Conservation (phyloP, 2,888 invertebrate species). For the Willowsia nigromaculata region DNA sequence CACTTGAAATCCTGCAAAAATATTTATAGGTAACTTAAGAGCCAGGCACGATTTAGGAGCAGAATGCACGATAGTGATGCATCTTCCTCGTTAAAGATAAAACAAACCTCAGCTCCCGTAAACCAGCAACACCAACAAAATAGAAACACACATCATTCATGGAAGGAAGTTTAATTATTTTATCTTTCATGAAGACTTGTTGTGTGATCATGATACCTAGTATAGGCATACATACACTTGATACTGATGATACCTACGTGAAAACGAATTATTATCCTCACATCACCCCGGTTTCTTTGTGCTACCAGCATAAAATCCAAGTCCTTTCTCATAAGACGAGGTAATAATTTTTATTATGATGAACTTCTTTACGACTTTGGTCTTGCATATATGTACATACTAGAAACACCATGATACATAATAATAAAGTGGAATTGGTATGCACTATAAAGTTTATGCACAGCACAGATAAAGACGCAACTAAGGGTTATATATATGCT, state of each 20-base stretch:
- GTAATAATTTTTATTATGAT: constrained; percentile 66
- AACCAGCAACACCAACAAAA: background rate
- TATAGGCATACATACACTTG: background rate
- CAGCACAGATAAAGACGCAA: too few relatives aligned
- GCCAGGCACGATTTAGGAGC: constrained; percentile 1
- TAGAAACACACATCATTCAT: background rate
- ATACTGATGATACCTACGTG: constrained; percentile 15
- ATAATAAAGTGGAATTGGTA: background rate
- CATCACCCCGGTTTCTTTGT: constrained; percentile 49
- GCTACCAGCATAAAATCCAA: constrained; percentile 46
- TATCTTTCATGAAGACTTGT: constrained; percentile 2
- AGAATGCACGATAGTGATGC: background rate
- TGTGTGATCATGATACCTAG: background rate
- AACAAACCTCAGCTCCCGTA: background rate
- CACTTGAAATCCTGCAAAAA: constrained; percentile 57
- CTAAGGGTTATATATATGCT: too few relatives aligned
- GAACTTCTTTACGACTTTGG: constrained; percentile 35
- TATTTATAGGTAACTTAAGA: constrained; percentile 29
- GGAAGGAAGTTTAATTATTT: constrained; percentile 8
- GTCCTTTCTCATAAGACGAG: constrained; percentile 55
- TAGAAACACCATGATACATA: background rate
- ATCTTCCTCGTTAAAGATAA: background rate
- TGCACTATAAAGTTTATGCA: too few relatives aligned
- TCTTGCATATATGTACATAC: background rate
- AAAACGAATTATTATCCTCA: constrained; percentile 41